These are phyloP conservation scores for Columbina picui DNA, from an alignment of 2,113 vertebrate species.

Conservation along the genomic window DNA sequence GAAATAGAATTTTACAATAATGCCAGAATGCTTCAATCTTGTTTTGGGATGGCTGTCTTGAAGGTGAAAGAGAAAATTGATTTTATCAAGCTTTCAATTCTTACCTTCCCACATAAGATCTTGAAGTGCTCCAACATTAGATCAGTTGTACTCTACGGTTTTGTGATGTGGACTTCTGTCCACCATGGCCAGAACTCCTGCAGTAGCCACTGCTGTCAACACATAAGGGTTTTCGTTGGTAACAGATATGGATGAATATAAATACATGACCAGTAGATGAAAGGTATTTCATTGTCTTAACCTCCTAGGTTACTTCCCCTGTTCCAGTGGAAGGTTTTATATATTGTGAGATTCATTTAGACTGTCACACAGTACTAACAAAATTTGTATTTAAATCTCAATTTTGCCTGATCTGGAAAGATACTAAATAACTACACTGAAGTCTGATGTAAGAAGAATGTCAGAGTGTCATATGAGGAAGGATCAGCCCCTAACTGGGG, in stretches of 20 bases:
- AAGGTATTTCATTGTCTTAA: not conserved
- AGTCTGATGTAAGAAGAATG: not conserved
- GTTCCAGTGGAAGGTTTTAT: not conserved
- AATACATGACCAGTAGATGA: not conserved
- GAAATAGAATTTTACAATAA: not conserved
- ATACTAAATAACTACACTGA: not conserved
- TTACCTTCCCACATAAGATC: not conserved
- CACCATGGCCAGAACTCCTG: not conserved
- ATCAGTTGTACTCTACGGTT: not conserved
- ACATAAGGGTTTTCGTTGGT: not conserved
- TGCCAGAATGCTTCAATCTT: not conserved
- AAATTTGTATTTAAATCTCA: not conserved
- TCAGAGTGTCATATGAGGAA: not conserved
- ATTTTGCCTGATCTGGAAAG: not conserved
- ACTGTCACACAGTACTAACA: not conserved
- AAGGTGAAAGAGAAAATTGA: not conserved
- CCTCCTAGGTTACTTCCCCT: not conserved
- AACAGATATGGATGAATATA: not conserved
- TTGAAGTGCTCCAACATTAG: not conserved
- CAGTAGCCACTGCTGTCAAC: not conserved
- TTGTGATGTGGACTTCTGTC: not conserved
- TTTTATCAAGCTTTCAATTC: not conserved
- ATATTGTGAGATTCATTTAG: not conserved
- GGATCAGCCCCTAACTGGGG: not conserved
- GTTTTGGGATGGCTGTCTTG: not conserved